Percentiles rank a stretch among this genome's conserved stretches.
These are phyloP conservation scores for Tetraodon nigroviridis DNA, from an alignment of 2,113 vertebrate species.

Conservation along the genomic window DNA sequence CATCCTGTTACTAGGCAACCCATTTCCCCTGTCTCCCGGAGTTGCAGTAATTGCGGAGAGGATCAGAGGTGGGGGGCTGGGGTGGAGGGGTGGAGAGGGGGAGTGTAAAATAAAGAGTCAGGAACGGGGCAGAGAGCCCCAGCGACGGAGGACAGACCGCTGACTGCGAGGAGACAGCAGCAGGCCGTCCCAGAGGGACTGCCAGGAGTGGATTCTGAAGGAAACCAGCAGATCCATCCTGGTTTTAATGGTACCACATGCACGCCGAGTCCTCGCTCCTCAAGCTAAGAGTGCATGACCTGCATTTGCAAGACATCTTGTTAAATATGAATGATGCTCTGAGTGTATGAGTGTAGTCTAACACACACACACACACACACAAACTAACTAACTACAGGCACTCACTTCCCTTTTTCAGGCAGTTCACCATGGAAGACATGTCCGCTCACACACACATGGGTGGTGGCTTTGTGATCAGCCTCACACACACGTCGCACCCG, in stretches of 20 bases:
- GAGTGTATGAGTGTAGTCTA: slow-evolving; percentile 43
- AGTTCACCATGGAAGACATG: neutral
- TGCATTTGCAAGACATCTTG: slow-evolving; percentile 49
- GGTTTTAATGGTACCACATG: slow-evolving; percentile 31
- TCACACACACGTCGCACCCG: neutral
- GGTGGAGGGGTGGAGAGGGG: slow-evolving; percentile 8
- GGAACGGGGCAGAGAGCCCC: slow-evolving; percentile 21
- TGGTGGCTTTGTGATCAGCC: neutral
- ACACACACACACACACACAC: slow-evolving; percentile 1
- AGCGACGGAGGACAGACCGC: slow-evolving; percentile 11
- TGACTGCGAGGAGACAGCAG: slow-evolving; percentile 26
- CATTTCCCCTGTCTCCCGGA: slow-evolving; percentile 71
- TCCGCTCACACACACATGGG: too few relatives aligned
- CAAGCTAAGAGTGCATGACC: slow-evolving; percentile 47
- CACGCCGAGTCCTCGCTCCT: slow-evolving; percentile 12
- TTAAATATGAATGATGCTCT: slow-evolving; percentile 66
- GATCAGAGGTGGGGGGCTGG: slow-evolving; percentile 37
- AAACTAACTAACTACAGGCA: neutral
- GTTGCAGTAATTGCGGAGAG: slow-evolving; percentile 73
- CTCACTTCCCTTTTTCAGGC: neutral
- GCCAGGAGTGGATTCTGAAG: neutral
- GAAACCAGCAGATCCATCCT: slow-evolving; percentile 26
- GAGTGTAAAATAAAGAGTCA: slow-evolving; percentile 34
- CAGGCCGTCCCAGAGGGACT: slow-evolving; percentile 27
- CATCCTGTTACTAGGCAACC: slow-evolving; percentile 80